These are phyloP conservation scores for Schizopygopsis pylzovi DNA, from an alignment of 2,797 vertebrate genomes.

Conservation along the genomic window DNA sequence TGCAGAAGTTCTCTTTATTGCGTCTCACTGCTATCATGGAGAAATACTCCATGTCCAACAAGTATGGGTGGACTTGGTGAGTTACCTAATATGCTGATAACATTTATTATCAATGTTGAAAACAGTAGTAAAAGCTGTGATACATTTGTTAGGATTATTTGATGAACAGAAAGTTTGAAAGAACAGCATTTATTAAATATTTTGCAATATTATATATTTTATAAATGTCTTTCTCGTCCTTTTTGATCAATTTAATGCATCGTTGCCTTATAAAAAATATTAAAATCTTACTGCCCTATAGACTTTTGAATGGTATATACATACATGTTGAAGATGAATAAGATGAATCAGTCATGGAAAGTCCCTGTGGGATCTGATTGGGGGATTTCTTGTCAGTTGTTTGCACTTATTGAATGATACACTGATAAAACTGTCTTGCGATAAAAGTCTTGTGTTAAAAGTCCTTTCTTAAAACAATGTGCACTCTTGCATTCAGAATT, in stretches of 20 bases:
- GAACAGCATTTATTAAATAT: neutral
- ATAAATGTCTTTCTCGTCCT: neutral
- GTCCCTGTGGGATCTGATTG: constrained; percentile 22
- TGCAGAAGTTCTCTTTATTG: constrained; percentile 95
- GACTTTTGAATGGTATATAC: neutral
- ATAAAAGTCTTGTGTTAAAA: neutral
- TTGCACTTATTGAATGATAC: constrained; percentile 30
- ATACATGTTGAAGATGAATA: neutral
- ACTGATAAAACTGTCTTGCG: neutral
- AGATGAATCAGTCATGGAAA: constrained; percentile 20
- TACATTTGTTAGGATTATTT: neutral
- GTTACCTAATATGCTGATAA: constrained; percentile 58
- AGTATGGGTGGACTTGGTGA: constrained; percentile 97
- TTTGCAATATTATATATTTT: neutral
- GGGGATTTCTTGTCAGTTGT: neutral
- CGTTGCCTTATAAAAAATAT: neutral
- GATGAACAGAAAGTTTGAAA: neutral
- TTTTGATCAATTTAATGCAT: neutral
- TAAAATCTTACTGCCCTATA: neutral
- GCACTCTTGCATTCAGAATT: neutral
- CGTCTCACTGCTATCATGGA: constrained; percentile 98
- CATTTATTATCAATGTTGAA: neutral
- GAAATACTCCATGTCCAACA: constrained; percentile 95
- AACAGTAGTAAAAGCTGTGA: neutral
- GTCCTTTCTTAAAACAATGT: neutral